phyloP scores from a whole-genome alignment of 2,113 vertebrate species.

The Microtus pennsylvanicus region DNA sequence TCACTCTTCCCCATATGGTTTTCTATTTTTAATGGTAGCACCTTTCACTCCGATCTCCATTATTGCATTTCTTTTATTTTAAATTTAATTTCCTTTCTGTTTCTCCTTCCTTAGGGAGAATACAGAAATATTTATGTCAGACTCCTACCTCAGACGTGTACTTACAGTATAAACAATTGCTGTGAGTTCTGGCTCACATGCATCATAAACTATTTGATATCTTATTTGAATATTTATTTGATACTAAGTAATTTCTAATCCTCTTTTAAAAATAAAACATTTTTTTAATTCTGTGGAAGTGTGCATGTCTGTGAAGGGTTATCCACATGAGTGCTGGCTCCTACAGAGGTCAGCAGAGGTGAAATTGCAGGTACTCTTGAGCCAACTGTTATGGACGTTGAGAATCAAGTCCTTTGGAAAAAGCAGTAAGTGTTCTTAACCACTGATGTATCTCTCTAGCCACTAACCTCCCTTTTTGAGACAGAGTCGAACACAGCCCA shows the following conservation, averaged over 20 bases:
- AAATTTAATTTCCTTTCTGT: not conserved
- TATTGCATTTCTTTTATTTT: not conserved
- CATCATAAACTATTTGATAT: not conserved
- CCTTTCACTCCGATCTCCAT: not conserved
- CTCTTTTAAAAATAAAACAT: not conserved
- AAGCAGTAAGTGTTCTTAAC: not conserved
- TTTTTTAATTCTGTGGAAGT: not conserved
- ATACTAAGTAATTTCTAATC: not conserved
- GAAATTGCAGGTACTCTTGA: not conserved
- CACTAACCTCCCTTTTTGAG: not conserved
- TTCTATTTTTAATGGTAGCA: not conserved
- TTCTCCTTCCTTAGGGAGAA: not conserved
- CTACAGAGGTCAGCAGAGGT: not conserved
- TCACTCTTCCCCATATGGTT: not conserved
- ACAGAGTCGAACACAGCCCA: not conserved
- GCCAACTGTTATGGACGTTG: not conserved
- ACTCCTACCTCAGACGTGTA: not conserved
- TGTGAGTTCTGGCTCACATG: not conserved
- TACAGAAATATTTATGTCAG: not conserved
- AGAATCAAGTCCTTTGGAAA: not conserved
- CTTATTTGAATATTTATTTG: not conserved
- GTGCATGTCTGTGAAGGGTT: not conserved
- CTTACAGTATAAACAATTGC: not conserved
- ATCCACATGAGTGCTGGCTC: too few species aligned
- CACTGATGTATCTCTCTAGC: not conserved